These are phyloP conservation scores for Gryllus bimaculatus DNA, from an alignment of 1,140 invertebrate genomes.

Conservation along the genomic window DNA sequence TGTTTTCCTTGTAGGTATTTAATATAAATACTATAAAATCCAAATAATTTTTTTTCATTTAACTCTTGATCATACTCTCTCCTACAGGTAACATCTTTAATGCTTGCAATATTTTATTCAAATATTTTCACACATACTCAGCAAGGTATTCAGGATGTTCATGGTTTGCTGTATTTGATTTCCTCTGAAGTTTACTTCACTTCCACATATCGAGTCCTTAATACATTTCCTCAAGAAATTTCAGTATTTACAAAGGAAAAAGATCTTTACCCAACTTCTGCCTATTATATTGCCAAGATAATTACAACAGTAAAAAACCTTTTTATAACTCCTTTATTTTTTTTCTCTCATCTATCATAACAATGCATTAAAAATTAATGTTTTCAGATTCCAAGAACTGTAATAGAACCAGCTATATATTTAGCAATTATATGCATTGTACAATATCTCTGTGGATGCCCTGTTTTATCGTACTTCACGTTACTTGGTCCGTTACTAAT, in stretches of 20 bases:
- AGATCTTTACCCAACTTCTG: slow-evolving; percentile 23
- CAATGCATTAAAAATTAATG: background rate
- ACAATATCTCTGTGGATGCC: slow-evolving; percentile 21
- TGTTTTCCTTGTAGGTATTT: slow-evolving; percentile 21
- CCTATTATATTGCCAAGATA: slow-evolving; percentile 27
- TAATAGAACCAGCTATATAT: slow-evolving; percentile 9
- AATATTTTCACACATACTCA: slow-evolving; percentile 24
- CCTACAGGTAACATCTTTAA: slow-evolving; percentile 24
- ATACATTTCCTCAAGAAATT: slow-evolving; percentile 25
- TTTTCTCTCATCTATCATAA: background rate
- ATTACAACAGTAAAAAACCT: slow-evolving; percentile 22
- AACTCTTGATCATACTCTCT: background rate
- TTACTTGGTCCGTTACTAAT: slow-evolving; percentile 34
- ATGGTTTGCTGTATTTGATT: slow-evolving; percentile 27
- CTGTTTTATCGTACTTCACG: slow-evolving; percentile 31
- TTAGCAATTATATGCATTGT: slow-evolving; percentile 9
- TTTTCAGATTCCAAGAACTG: slow-evolving; percentile 12
- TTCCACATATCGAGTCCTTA: slow-evolving; percentile 26
- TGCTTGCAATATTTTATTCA: slow-evolving; percentile 25
- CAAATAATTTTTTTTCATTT: background rate
- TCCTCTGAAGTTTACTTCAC: slow-evolving; percentile 27
- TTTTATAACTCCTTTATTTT: background rate
- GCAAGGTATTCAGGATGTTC: slow-evolving; percentile 25
- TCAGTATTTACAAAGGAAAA: slow-evolving; percentile 26
- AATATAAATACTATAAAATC: background rate